Conservation (phyloP, 2,113 vertebrate species). For the Rhinopomastus cyanomelas region DNA sequence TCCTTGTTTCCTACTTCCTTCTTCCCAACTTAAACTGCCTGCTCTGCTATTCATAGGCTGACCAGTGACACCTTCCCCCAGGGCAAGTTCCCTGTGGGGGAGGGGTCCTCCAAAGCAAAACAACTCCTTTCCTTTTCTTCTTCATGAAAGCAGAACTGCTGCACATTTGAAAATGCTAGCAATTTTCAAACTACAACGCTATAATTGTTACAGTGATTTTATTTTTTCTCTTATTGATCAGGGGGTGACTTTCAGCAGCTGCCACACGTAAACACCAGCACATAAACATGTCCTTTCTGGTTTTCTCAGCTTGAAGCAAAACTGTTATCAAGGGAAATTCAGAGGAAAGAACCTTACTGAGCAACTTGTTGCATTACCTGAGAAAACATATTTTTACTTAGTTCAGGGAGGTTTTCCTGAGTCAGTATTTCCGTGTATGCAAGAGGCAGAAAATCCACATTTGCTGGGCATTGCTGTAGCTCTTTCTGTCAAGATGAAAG, state of each 20-base stretch:
- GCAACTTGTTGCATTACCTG: neutral
- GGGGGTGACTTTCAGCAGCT: neutral
- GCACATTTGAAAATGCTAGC: no score
- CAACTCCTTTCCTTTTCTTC: no score
- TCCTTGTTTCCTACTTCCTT: no score
- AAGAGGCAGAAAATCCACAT: neutral
- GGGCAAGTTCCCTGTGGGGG: no score
- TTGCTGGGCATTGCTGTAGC: neutral
- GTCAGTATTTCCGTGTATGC: neutral
- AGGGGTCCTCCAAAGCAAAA: no score
- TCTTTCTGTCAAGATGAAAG: neutral
- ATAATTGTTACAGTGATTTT: neutral
- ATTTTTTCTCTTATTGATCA: neutral
- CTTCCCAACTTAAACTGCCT: no score
- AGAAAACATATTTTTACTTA: neutral
- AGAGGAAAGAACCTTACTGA: neutral
- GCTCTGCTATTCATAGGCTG: no score
- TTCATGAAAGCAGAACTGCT: no score
- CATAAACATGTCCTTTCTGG: neutral
- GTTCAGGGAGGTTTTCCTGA: neutral
- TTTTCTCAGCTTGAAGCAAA: neutral
- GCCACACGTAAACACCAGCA: neutral
- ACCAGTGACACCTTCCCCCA: no score
- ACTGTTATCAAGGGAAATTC: neutral
- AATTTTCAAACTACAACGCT: no score